A percentile compares a stretch with the other conserved stretches of the same genome.
Evolutionary conservation across 2,113 vertebrate species (phyloP).

Genomic region (Alligator mississippiensis): DNA sequence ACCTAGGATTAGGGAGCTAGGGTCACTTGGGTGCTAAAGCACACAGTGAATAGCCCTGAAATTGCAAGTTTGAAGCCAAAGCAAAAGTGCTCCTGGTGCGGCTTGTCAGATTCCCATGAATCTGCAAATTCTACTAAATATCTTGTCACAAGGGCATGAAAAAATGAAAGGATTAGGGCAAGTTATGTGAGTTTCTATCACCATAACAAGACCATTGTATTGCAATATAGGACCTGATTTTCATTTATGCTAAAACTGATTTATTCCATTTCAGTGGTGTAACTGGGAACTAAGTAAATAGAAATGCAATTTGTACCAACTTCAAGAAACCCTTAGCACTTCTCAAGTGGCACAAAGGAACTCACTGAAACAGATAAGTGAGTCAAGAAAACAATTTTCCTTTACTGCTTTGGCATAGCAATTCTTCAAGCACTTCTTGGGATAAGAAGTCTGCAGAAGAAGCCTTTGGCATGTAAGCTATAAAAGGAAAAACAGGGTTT

Average conservation of each 20-base stretch:
- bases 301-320: slow-evolving; percentile 63
- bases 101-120: too few species aligned
- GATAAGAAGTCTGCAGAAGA: background rate
- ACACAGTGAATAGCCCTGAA: too few species aligned
- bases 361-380: slow-evolving; percentile 54
- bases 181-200: background rate
- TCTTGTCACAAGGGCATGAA: too few species aligned
- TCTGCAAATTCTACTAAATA: too few species aligned
- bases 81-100: too few species aligned
- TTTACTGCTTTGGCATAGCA: slow-evolving; percentile 39
- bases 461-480: background rate
- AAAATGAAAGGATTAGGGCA: too few species aligned
- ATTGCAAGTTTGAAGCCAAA: too few species aligned
- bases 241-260: slow-evolving; percentile 24
- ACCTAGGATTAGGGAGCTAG: slow-evolving; percentile 24
- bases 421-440: background rate
- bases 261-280: slow-evolving; percentile 36
- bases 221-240: background rate
- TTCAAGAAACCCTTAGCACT: slow-evolving; percentile 9
- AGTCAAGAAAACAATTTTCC: slow-evolving; percentile 46
- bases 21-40: too few species aligned
- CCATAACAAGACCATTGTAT: background rate
- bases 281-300: slow-evolving; percentile 59
- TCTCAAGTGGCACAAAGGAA: slow-evolving; percentile 33
- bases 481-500: background rate